Percentiles rank a stretch among this genome's conserved stretches.
Conservation (phyloP, 2,888 invertebrate genomes). For the Dicyrtomina minuta region DNA sequence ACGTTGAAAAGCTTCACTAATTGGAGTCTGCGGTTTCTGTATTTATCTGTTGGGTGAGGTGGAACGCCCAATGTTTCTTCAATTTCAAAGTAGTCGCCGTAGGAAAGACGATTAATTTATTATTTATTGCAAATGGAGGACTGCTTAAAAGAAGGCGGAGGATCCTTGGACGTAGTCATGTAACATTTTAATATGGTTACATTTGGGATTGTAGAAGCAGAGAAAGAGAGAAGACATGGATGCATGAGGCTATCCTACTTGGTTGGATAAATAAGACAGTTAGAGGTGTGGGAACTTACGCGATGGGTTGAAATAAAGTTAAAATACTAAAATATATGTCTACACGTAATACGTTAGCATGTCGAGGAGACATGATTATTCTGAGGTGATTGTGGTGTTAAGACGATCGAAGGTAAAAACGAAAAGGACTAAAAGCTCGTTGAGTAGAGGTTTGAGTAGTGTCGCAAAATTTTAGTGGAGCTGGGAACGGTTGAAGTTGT, state of each 20-base stretch:
- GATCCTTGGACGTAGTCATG: neutral
- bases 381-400: too few relatives aligned
- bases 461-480: constrained; percentile 8
- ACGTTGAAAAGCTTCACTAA: constrained; percentile 17
- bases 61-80: constrained; percentile 17
- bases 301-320: neutral
- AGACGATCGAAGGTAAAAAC: constrained; percentile 3
- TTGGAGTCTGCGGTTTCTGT: constrained; percentile 16
- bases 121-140: constrained; percentile 20
- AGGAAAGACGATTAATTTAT: constrained; percentile 20
- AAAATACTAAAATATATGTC: neutral
- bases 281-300: constrained; percentile 7
- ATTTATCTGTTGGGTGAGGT: constrained; percentile 12
- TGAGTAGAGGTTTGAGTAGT: neutral
- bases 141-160: constrained; percentile 9
- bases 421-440: constrained; percentile 4
- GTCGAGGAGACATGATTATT: too few relatives aligned
- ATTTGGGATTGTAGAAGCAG: neutral
- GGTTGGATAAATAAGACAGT: constrained; percentile 8
- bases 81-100: constrained; percentile 13
- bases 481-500: constrained; percentile 4
- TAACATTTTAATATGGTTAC: neutral
- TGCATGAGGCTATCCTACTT: neutral
- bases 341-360: too few relatives aligned
- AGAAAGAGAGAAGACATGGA: neutral